Evolutionary conservation across 2,888 invertebrate species (phyloP).

Genomic region (Eledona agricola): DNA sequence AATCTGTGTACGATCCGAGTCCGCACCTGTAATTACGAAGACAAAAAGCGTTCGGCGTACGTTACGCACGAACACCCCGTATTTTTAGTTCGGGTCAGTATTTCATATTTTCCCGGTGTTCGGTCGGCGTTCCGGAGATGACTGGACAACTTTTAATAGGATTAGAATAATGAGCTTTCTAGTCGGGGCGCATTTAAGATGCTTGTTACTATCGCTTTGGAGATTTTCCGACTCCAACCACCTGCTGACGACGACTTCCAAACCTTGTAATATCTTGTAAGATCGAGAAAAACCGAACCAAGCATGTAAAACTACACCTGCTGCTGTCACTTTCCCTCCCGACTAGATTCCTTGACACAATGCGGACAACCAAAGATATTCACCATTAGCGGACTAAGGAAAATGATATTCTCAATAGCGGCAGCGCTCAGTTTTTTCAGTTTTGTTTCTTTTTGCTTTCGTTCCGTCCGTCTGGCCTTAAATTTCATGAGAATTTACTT

Average conservation of each 20-base stretch:
- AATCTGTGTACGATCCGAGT: conserved; percentile 27
- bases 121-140: conserved; percentile 18
- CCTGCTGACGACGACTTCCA: too few relatives aligned
- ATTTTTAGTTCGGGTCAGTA: conserved; percentile 41
- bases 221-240: too few relatives aligned
- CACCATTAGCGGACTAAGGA: too few relatives aligned
- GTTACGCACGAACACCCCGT: conserved; percentile 47
- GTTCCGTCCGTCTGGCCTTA: conserved; percentile 38
- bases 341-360: conserved; percentile 4
- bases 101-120: conserved; percentile 31
- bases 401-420: too few relatives aligned
- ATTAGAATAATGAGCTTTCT: conserved; percentile 35
- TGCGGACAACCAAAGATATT: too few relatives aligned
- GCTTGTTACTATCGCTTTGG: conserved; percentile 12
- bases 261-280: too few relatives aligned
- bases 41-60: conserved; percentile 39
- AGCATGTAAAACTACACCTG: conserved; percentile 5
- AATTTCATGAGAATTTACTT: conserved; percentile 46
- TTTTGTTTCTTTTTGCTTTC: conserved; percentile 10
- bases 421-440: neutral
- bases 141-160: conserved; percentile 35
- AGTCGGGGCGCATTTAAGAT: conserved; percentile 17
- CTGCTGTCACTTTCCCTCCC: conserved; percentile 13
- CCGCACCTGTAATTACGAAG: conserved; percentile 34
- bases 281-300: conserved; percentile 1